Base-by-base conservation (phyloP, 1,140 invertebrate genomes). In the Zaprionus davidi region DNA sequence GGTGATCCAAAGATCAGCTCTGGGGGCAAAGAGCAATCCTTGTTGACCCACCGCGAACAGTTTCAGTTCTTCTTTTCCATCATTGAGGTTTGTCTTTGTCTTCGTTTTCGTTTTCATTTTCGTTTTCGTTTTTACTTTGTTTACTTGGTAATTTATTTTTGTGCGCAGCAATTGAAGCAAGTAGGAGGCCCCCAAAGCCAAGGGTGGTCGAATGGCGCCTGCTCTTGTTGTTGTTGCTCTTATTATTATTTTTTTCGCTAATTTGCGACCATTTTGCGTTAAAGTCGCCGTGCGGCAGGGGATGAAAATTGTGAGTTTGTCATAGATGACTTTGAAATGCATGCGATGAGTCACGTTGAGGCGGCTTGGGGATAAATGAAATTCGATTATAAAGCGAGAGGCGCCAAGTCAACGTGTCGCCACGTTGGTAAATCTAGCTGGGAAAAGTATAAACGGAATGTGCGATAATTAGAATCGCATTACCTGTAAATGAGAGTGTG, bases 121-220 rank as follows among this genome's bases (percentile, higher is more conserved):
- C 13, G 57, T 31, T 53, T 31, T n/a, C n/a, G n/a, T n/a, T n/a
- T 53, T 28, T 49, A 53, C 53, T 81, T 79, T 79, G 71, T 87
- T 85, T 76, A 79, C 76, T 71, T 86, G 44, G 75, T 74, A 87
- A 87, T 75, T 77, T 86, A 85, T 86, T 82, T 86, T 62, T 80
- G 70, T 73, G 77, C 66, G 41, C 51, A 67, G 64, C 77, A 78
- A 82, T 76, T 71, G 66, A 74, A 65, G 57, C 66, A 66, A 83
- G 84, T 77, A 76, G 84, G 84, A 87, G 84, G 84, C 72, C 81
- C 76, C 77, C 66, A 62, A 75, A 75, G 58, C 60, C 62, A 49
- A 75, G 82, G 78, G 82, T 81, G 82, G 82, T 86, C 72, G 63
- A 34, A 71, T 49, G 20, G 46, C 46, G 46, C 46, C 5, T 24